Conservation (phyloP, 2,888 invertebrate genomes). For the Nemotelus nigrinus region DNA sequence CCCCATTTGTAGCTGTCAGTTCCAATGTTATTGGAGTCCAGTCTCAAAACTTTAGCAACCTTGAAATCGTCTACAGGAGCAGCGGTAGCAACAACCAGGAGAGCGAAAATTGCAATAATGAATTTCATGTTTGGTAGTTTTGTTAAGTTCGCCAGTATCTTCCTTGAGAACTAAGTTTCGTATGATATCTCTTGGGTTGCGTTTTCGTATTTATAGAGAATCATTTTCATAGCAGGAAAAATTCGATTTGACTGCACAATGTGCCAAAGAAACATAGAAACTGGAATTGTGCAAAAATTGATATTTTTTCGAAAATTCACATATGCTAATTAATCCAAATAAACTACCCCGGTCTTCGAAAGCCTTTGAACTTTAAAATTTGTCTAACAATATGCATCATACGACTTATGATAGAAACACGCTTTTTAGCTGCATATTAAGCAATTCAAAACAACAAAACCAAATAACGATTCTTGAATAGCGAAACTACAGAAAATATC, state of each 20-base stretch:
- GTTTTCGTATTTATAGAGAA: slow-evolving; percentile 25
- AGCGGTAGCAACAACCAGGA: slow-evolving; percentile 57
- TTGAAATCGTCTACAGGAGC: slow-evolving; percentile 59
- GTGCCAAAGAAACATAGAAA: slow-evolving; percentile 20
- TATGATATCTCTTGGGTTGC: neutral
- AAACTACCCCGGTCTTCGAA: neutral
- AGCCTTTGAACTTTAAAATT: no score
- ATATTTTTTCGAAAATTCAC: slow-evolving; percentile 12
- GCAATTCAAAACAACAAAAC: no score
- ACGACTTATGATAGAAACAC: no score
- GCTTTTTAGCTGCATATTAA: no score
- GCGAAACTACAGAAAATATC: no score
- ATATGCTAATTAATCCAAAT: slow-evolving; percentile 7
- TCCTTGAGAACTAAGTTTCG: slow-evolving; percentile 23
- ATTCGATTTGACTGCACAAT: slow-evolving; percentile 15
- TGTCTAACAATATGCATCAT: no score
- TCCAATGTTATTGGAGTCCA: slow-evolving; percentile 70
- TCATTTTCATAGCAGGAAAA: neutral
- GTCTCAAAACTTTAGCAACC: slow-evolving; percentile 71
- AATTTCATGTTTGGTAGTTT: slow-evolving; percentile 59
- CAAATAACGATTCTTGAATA: no score
- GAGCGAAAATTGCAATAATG: slow-evolving; percentile 58
- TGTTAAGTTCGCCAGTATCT: neutral
- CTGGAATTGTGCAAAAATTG: slow-evolving; percentile 35
- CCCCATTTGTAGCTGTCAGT: slow-evolving; percentile 67